These are phyloP conservation scores for Camelus dromedarius DNA, from an alignment of 2,113 vertebrate genomes.

Conservation along the genomic window DNA sequence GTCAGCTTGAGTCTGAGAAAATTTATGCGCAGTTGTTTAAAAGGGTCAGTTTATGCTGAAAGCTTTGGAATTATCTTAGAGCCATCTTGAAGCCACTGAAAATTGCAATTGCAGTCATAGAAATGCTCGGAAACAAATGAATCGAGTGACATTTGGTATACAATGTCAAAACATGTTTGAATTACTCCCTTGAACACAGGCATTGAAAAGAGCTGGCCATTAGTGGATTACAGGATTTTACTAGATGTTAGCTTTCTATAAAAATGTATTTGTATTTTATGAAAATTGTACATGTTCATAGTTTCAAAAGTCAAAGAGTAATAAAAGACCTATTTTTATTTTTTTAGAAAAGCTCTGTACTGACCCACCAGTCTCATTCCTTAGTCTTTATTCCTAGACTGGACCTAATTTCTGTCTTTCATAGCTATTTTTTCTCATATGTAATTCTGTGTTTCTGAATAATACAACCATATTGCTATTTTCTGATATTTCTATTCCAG, in stretches of 20 bases:
- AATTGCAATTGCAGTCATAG: slow-evolving; percentile 59
- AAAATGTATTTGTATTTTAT: slow-evolving; percentile 36
- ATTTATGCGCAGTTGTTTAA: background rate
- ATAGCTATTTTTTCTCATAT: background rate
- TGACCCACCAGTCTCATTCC: background rate
- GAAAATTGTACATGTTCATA: background rate
- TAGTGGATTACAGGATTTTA: slow-evolving; percentile 30
- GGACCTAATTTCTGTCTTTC: background rate
- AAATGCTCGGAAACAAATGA: slow-evolving; percentile 44
- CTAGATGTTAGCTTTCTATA: slow-evolving; percentile 30
- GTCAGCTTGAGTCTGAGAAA: background rate
- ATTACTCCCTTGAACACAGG: background rate
- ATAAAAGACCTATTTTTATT: background rate
- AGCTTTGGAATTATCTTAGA: slow-evolving; percentile 65
- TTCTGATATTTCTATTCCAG: background rate
- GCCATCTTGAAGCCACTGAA: background rate
- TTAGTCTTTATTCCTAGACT: background rate
- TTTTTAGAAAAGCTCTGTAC: background rate
- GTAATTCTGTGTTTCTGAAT: background rate
- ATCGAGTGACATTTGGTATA: background rate
- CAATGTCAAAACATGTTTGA: background rate
- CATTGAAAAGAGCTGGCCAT: background rate
- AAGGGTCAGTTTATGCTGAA: slow-evolving; percentile 52
- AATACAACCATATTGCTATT: background rate
- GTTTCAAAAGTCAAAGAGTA: slow-evolving; percentile 33